Evolutionary conservation across 1,140 invertebrate species (phyloP).

Genomic region (Caenorhabditis inopinata): DNA sequence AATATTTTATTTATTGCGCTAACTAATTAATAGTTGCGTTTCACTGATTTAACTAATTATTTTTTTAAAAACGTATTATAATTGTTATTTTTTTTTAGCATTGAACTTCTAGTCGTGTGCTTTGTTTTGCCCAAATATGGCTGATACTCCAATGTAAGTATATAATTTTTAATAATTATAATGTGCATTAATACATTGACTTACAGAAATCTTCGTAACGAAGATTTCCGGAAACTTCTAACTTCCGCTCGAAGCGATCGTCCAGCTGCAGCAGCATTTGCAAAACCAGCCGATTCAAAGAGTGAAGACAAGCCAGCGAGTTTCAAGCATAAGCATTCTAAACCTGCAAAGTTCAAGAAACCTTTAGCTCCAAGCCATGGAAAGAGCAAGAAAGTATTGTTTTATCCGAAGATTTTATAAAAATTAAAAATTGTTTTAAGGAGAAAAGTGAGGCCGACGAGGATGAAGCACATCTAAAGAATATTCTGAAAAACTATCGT

Average conservation of each 20-base stretch:
- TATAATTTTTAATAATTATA: background rate
- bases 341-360: slow-evolving; percentile 35
- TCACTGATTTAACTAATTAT: too few species aligned
- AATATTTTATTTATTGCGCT: too few species aligned
- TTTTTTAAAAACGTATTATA: too few species aligned
- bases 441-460: slow-evolving; percentile 54
- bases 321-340: background rate
- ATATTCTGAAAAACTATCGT: slow-evolving; percentile 62
- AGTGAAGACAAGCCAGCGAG: background rate
- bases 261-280: background rate
- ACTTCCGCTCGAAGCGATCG: slow-evolving; percentile 36
- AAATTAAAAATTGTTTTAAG: slow-evolving; percentile 3
- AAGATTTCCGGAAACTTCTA: slow-evolving; percentile 62
- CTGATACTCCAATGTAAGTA: background rate
- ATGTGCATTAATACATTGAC: background rate
- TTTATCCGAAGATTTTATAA: background rate
- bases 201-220: slow-evolving; percentile 67
- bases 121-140: too few species aligned
- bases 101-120: too few species aligned
- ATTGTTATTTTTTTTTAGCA: too few species aligned
- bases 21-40: too few species aligned
- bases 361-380: background rate
- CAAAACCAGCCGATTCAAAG: background rate
- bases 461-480: slow-evolving; percentile 53
- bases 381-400: slow-evolving; percentile 37